Conservation (phyloP, 37 sponge, comb jelly and placozoan species). For the Ephydatia muelleri region DNA sequence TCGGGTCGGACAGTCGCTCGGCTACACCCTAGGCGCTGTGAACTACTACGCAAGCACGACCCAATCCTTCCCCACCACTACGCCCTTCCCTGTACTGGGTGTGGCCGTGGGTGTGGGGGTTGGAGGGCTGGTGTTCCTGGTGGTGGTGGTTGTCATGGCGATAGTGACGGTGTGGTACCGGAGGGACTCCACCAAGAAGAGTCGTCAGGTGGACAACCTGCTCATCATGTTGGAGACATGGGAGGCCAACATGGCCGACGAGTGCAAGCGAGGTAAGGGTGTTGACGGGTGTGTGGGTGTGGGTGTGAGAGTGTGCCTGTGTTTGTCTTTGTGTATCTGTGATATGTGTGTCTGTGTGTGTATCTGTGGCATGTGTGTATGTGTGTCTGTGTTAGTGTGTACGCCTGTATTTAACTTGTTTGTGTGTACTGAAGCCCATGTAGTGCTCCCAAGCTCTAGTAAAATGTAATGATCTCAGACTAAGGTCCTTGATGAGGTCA, state of each 20-base stretch:
- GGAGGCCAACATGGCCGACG: slow-evolving; percentile 92
- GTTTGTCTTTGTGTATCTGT: background rate
- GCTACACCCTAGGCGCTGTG: background rate
- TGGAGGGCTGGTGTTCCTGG: slow-evolving; percentile 19
- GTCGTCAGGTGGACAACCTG: slow-evolving; percentile 60
- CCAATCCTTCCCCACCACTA: background rate
- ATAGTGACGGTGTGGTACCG: slow-evolving; percentile 8
- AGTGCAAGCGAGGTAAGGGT: slow-evolving; percentile 89
- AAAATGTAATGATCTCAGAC: too few species aligned
- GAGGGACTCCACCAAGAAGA: slow-evolving; percentile 43
- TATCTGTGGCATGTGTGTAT: background rate
- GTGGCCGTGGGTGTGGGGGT: slow-evolving; percentile 9
- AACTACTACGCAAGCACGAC: background rate
- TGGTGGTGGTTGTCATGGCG: slow-evolving; percentile 12
- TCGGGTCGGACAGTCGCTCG: background rate
- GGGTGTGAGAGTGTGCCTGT: background rate
- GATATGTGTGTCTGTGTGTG: background rate
- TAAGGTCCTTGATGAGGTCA: too few species aligned
- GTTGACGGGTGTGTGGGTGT: too few species aligned
- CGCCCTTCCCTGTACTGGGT: slow-evolving; percentile 13
- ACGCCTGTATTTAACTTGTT: too few species aligned
- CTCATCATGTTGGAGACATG: slow-evolving; percentile 85
- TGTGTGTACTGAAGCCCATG: too few species aligned
- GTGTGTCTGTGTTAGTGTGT: background rate
- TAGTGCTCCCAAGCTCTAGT: too few species aligned